Percentiles rank a stretch among this genome's conserved stretches.
Evolutionary conservation across 2,113 vertebrate species (phyloP).

Genomic region (Oreochromis tanganicae): DNA sequence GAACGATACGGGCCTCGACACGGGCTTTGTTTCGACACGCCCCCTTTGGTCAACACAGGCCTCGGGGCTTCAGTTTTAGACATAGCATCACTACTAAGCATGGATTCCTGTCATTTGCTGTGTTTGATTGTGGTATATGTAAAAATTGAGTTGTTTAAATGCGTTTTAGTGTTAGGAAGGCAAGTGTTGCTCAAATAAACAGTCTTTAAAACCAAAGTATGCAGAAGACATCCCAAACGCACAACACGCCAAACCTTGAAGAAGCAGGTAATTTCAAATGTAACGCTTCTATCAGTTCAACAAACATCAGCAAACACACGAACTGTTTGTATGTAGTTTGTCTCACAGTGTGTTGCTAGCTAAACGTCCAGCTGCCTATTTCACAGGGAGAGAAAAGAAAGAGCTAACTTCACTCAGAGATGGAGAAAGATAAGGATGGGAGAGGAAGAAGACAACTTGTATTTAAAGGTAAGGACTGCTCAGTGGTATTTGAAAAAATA

Average conservation of each 20-base stretch:
- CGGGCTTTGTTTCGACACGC: not conserved
- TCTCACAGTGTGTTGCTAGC: not conserved
- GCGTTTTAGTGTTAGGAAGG: not conserved
- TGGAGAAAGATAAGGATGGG: not conserved
- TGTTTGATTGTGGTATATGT: not conserved
- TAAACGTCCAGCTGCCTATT: not conserved
- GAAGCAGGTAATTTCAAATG: not conserved
- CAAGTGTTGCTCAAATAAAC: not conserved
- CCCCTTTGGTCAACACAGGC: not conserved
- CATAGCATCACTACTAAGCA: not conserved
- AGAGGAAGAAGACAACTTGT: not conserved
- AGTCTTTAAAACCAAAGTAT: not conserved
- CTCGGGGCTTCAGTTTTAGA: not conserved
- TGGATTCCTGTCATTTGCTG: not conserved
- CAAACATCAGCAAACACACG: not conserved
- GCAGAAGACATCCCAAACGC: not conserved
- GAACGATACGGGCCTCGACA: rapidly evolving
- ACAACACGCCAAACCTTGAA: not conserved
- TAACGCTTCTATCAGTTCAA: not conserved
- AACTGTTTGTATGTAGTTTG: not conserved
- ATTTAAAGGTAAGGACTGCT: not conserved
- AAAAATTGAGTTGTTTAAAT: not conserved
- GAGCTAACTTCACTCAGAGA: not conserved
- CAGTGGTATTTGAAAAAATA: not conserved
- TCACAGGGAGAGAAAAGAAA: not conserved